Evolutionary conservation across 1,140 invertebrate species (phyloP).

Genomic region (Drosophila pectinifera): DNA sequence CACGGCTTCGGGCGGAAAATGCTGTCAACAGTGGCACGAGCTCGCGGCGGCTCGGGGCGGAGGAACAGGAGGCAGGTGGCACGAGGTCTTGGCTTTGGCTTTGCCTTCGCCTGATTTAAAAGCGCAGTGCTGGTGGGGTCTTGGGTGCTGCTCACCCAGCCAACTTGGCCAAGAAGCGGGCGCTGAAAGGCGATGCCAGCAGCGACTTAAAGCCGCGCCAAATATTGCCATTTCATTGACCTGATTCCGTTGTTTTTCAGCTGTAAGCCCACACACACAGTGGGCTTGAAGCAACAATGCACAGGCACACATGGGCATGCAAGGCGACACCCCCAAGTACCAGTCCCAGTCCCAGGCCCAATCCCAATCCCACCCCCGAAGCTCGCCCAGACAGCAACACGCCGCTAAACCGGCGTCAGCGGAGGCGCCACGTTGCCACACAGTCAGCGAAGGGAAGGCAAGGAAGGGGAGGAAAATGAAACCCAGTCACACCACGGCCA

Average conservation of each 20-base stretch:
- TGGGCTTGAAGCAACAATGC: slow-evolving; percentile 72
- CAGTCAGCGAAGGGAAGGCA: slow-evolving; percentile 3
- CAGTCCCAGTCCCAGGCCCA: slow-evolving; percentile 3
- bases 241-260: slow-evolving; percentile 67
- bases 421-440: slow-evolving; percentile 73
- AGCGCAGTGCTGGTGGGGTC: slow-evolving; percentile 4
- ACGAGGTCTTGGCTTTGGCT: slow-evolving; percentile 30
- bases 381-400: slow-evolving; percentile 50
- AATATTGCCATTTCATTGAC: slow-evolving; percentile 83
- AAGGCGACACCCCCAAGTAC: slow-evolving; percentile 56
- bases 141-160: background rate
- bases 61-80: background rate
- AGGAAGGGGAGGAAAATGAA: slow-evolving; percentile 11
- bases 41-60: background rate
- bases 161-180: slow-evolving; percentile 24
- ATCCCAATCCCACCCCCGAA: slow-evolving; percentile 11
- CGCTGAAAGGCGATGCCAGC: slow-evolving; percentile 61
- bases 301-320: slow-evolving; percentile 52
- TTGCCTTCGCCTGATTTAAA: slow-evolving; percentile 19
- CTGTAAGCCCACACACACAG: slow-evolving; percentile 55
- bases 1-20: slow-evolving; percentile 40
- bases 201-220: slow-evolving; percentile 68
- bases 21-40: slow-evolving; percentile 54
- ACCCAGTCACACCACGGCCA: slow-evolving; percentile 36
- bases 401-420: slow-evolving; percentile 72